Evolutionary conservation across 2,113 vertebrate species (phyloP), one percentile per base, ranked within the genome.

Genomic region (Odocoileus hemionus): DNA sequence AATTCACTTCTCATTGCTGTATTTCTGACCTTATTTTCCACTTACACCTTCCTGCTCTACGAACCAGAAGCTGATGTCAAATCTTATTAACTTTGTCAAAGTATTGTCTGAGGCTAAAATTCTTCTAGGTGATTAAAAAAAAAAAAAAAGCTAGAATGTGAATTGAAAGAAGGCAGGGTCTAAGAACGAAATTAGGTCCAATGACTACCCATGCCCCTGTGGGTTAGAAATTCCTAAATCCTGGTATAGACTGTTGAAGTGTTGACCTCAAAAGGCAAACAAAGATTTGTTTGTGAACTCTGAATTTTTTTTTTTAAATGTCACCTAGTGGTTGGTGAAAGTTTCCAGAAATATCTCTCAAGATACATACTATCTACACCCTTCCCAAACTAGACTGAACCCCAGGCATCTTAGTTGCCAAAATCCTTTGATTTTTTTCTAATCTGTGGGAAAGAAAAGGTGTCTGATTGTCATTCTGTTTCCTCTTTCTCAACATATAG

Each of bases 291-390:
- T 95, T 94, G 80, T 82, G 50, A 94, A 96, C 23, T 0, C 43
- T 57, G 33, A 28, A 28, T 82, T 70, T 82, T 80, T 83, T 52
- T 84, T 16, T 85, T 86, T 19, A 39, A 13, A 39, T 43, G 26
- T 78, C 47, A 93, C 33, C 13, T 91, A 30, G 52, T 67, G 33
- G 50, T 83, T 70, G 74, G 30, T 96, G 60, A 78, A 57, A 61
- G 55, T 86, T 88, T 86, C 76, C 45, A 96, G 94, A 95, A 92
- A 61, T 39, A 45, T 80, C 11, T 84, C 21, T 93, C 33, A 87
- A 47, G 74, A 95, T 76, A 67, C 26, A 39, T 19, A 82, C 13
- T 90, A 82, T 45, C 36, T 47, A 45, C 8, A 19, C 3, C 19
- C 8, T 96, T 93, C 52, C 52, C 79, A 96, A 95, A 80, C 21